These are phyloP conservation scores for Pristionchus exspectatus DNA, from an alignment of 2,888 invertebrate genomes.

Conservation along the genomic window DNA sequence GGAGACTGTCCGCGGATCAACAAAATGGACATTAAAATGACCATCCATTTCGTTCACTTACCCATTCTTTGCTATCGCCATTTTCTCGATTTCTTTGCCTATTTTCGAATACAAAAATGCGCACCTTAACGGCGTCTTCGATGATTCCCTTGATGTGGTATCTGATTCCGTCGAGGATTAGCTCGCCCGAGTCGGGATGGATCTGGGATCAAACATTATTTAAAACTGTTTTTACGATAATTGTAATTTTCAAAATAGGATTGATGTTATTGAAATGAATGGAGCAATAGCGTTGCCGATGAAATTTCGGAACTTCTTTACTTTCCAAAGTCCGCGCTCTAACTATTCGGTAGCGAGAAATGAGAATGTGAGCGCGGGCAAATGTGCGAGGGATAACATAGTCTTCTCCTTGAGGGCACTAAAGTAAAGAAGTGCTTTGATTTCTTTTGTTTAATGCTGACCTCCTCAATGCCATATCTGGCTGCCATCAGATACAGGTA, in stretches of 20 bases:
- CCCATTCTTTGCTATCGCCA: too few relatives aligned
- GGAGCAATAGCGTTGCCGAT: background rate
- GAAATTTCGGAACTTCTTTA: background rate
- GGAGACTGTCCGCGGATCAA: too few relatives aligned
- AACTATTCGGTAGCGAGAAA: background rate
- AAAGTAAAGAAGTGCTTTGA: too few relatives aligned
- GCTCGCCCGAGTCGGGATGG: slow-evolving; percentile 9
- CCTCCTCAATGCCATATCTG: background rate
- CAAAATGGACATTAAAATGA: too few relatives aligned
- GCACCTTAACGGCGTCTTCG: slow-evolving; percentile 50
- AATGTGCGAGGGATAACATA: too few relatives aligned
- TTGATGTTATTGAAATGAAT: too few relatives aligned
- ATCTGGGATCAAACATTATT: background rate
- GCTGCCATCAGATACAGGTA: slow-evolving; percentile 31
- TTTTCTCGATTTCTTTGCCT: too few relatives aligned
- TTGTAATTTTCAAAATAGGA: too few relatives aligned
- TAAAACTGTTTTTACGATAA: too few relatives aligned
- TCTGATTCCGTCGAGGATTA: background rate
- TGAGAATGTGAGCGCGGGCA: background rate
- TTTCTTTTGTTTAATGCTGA: background rate
- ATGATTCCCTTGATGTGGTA: slow-evolving; percentile 50
- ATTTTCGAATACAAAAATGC: background rate
- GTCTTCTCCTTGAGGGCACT: background rate
- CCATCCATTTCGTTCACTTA: background rate
- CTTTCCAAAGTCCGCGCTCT: background rate